A percentile compares a stretch with the other conserved stretches of the same genome.
phyloP scores from a whole-genome alignment of 2,797 vertebrate species.

The Phrynocephalus guinanensis region DNA sequence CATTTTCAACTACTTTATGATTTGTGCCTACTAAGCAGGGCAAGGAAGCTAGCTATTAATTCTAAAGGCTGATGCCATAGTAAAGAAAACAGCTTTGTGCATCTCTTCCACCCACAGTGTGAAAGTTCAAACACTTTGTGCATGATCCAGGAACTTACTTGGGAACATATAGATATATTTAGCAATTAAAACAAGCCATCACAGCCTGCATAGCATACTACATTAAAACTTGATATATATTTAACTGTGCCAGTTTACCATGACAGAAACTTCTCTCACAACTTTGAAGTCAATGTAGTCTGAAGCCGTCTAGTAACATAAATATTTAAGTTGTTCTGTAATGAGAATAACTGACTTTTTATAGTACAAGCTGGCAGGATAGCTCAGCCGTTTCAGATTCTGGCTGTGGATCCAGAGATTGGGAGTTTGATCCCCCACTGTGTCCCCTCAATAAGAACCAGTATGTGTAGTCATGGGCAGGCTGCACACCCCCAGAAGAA shows the following conservation, averaged over 20 bases:
- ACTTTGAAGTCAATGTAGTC: constrained; percentile 17
- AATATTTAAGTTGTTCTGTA: constrained; percentile 41
- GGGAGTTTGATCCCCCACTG: too few species aligned
- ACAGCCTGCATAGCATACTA: constrained; percentile 16
- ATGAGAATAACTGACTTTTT: constrained; percentile 50
- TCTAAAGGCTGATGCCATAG: neutral
- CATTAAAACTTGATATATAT: constrained; percentile 22
- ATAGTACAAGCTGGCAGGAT: neutral
- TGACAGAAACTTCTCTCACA: constrained; percentile 25
- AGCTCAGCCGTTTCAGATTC: too few species aligned
- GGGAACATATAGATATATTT: neutral
- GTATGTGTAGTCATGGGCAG: too few species aligned
- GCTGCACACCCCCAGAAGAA: too few species aligned
- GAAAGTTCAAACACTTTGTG: neutral
- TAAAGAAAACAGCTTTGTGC: neutral
- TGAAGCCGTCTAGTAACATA: constrained; percentile 41
- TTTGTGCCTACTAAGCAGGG: neutral
- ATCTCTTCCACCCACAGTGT: neutral
- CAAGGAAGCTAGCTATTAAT: neutral
- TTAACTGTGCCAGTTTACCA: constrained; percentile 43
- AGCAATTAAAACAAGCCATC: constrained; percentile 1
- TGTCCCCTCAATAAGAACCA: too few species aligned
- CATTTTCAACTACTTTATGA: neutral
- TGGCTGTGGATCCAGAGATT: too few species aligned
- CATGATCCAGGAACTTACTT: neutral